phyloP scores from a whole-genome alignment of 2,888 invertebrate genomes.

The Halocaridina rubra region DNA sequence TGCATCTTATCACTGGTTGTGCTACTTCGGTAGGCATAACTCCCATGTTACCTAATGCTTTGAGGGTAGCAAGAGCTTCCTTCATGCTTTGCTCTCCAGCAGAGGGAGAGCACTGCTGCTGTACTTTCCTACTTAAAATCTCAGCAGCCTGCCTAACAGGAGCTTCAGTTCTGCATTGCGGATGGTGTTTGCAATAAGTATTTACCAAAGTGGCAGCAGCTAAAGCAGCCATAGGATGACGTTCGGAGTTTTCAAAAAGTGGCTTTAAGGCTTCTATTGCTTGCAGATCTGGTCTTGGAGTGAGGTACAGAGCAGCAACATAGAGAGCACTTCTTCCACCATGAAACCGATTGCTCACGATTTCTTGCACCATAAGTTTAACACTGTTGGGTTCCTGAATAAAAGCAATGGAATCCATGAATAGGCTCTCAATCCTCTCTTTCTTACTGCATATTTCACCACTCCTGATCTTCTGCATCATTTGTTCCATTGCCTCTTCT shows the following conservation, averaged over 20 bases:
- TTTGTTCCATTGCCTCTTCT: not conserved
- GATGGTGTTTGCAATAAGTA: constrained; percentile 36
- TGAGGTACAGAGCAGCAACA: constrained; percentile 27
- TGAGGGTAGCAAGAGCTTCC: constrained; percentile 16
- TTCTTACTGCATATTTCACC: constrained; percentile 6
- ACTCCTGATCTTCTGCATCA: constrained; percentile 1
- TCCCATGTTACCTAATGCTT: constrained; percentile 56
- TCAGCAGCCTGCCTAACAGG: constrained; percentile 18
- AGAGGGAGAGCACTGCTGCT: constrained; percentile 14
- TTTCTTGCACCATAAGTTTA: constrained; percentile 33
- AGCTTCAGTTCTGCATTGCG: constrained; percentile 4
- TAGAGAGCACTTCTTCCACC: constrained; percentile 33
- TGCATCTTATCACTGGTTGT: constrained; percentile 9
- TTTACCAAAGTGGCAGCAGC: constrained; percentile 42
- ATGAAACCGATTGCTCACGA: not conserved
- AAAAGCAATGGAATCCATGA: constrained; percentile 40
- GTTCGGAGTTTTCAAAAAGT: constrained; percentile 3
- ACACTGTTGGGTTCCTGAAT: constrained; percentile 28
- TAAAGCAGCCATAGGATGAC: not conserved
- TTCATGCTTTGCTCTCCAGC: not conserved
- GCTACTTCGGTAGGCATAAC: constrained; percentile 22
- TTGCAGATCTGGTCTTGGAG: constrained; percentile 18
- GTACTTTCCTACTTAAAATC: constrained; percentile 1
- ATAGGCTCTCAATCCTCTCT: constrained; percentile 16
- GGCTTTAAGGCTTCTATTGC: constrained; percentile 36